Evolutionary conservation across 2,888 invertebrate genomes (phyloP), one percentile per base, ranked within the genome.

Genomic region (Erynnis tages): DNA sequence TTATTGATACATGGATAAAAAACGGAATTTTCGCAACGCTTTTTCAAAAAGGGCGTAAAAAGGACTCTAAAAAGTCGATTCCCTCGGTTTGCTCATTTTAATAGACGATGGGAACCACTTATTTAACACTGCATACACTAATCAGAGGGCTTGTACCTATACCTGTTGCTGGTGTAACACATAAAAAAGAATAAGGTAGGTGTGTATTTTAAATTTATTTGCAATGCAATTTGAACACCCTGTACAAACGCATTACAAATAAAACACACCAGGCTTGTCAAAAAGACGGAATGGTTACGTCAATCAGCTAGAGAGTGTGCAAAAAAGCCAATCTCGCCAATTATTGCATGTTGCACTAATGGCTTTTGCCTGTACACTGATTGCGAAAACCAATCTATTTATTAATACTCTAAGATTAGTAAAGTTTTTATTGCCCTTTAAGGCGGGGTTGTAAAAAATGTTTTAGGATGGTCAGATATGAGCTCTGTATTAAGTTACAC

Each of bases 201-300:
- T 4, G 3, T 5, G 5, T 21, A 21, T 5, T 21, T 3, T 21
- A 21, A 21, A 3, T 21, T 4, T 21, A 21, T 3, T 21, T 21
- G 4, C 3, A 21, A 21, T 21, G 21, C 4, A 25, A 27, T 14
- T 4, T 2, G 25, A 41, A 34, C 85, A 78, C 0, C 63, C 82
- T 82, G 67, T 87, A 72, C 56, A 57, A 14, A 54, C 41, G 57
- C 49, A 59, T 62, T 65, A 62, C 65, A 64, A 76, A 82, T 75
- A 79, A 78, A 80, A 81, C 70, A 72, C 78, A 74, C 76, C 80
- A 74, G 72, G 54, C 73, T 66, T 75, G 87, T 87, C 89, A 85
- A 82, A 85, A 82, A 82, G 87, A 85, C 73, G 83, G 81, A 88
- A 80, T 80, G 85, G 73, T 66, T 67, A 61, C 82, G 86, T 89